phyloP scores from a whole-genome alignment of 2,113 vertebrate genomes.

The Chionis minor region DNA sequence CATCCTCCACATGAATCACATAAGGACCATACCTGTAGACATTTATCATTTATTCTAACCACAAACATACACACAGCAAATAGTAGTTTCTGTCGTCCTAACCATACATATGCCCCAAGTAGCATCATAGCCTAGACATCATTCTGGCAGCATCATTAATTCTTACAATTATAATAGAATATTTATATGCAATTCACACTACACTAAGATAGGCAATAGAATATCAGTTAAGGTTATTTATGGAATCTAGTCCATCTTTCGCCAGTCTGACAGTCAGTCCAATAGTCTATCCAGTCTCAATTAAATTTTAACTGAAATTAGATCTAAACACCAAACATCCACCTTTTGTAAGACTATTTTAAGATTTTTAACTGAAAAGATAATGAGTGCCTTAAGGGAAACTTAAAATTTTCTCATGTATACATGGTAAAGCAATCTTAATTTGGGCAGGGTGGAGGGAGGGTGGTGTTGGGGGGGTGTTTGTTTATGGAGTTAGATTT shows the following conservation, averaged over 20 bases:
- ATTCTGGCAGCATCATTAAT: neutral
- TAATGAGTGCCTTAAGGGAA: neutral
- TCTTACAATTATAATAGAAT: neutral
- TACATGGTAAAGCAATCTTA: neutral
- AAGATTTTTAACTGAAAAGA: neutral
- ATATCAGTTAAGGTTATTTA: neutral
- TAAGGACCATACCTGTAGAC: neutral
- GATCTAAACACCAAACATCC: neutral
- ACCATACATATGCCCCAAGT: neutral
- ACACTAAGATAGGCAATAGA: neutral
- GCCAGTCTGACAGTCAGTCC: neutral
- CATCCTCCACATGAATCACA: neutral
- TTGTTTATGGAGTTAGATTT: neutral
- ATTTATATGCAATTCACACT: neutral
- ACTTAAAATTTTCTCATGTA: neutral
- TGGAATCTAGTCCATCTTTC: neutral
- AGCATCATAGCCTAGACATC: neutral
- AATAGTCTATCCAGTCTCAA: neutral
- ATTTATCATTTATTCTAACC: neutral
- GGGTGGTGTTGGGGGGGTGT: fast-evolving
- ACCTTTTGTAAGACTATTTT: neutral
- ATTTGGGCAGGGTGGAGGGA: fast-evolving
- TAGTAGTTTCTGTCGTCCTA: neutral
- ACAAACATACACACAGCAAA: neutral
- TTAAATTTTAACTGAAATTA: neutral